Percentiles rank a stretch among this genome's conserved stretches.
These are phyloP conservation scores for Pungitius pungitius DNA, from an alignment of 2,113 vertebrate genomes.

Conservation along the genomic window DNA sequence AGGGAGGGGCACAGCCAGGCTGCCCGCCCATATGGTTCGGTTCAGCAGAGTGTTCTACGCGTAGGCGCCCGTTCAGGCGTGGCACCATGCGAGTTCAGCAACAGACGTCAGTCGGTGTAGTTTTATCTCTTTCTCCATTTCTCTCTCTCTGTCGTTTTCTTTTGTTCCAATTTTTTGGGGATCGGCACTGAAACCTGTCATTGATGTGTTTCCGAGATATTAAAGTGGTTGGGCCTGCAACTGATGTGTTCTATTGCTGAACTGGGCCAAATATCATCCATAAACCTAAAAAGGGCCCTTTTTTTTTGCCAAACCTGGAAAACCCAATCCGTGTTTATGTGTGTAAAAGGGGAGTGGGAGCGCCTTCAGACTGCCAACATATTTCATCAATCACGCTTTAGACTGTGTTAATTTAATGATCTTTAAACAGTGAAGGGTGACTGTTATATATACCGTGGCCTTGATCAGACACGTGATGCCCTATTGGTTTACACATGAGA, in stretches of 20 bases:
- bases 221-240: conserved; percentile 54
- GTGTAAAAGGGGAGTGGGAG: conserved; percentile 28
- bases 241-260: conserved; percentile 60
- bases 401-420: conserved; percentile 22
- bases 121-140: conserved; percentile 18
- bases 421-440: conserved; percentile 36
- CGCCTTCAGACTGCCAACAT: conserved; percentile 47
- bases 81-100: conserved; percentile 54
- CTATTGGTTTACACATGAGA: conserved; percentile 59
- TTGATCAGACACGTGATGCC: conserved; percentile 53
- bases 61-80: conserved; percentile 55
- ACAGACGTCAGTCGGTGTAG: conserved; percentile 16
- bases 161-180: conserved; percentile 42
- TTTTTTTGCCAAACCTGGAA: conserved; percentile 14
- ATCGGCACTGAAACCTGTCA: conserved; percentile 39
- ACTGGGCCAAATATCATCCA: conserved; percentile 44
- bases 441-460: conserved; percentile 37
- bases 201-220: conserved; percentile 55
- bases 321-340: conserved; percentile 29
- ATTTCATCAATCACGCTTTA: conserved; percentile 55
- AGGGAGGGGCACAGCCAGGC: conserved; percentile 31
- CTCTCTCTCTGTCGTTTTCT: conserved; percentile 5
- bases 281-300: conserved; percentile 39
- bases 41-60: conserved; percentile 41
- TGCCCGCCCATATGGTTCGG: conserved; percentile 59